Evolutionary conservation across 2,113 vertebrate genomes (phyloP), one percentile per base, ranked within the genome.

Genomic region (Synchiropus splendidus): DNA sequence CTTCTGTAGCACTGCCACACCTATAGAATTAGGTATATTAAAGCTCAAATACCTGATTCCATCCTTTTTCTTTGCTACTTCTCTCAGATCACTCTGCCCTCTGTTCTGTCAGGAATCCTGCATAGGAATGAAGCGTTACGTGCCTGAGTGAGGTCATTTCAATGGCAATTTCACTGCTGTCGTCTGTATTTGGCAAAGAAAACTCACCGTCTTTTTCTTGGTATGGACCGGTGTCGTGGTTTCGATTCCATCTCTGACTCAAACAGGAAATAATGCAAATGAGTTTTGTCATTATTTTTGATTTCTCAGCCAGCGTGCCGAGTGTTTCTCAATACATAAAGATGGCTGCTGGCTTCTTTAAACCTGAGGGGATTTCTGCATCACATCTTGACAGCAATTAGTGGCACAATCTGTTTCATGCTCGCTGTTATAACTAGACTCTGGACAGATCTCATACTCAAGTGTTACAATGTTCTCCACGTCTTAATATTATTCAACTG

Each of bases 311-410:
- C n/a, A 67, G 62, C 63, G 60, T 51, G 54, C 51, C 56, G 48
- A 51, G 43, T 80, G 72, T 78, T 73, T 78, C 70, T 61, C 57
- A 78, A 72, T 76, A 71, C 74, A 68, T 68, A 62, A 79, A 72
- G 74, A 74, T 64, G 62, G 65, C 65, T 67, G 58, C 74, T 59
- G 72, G 74, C 69, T 77, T 53, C n/a, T 31, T 51, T 51, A 75
- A 77, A 68, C 77, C 79, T 78, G 67, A 61, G 51, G 77, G 79
- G 71, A 80, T 75, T 82, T 78, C 70, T 66, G 68, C 73, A 74
- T 82, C 79, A 80, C 69, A 71, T 80, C 75, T 74, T 82, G 79
- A 82, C 79, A 80, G 79, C 79, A 82, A 82, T 82, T 82, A 82
- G 77, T 74, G 77, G 77, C 75, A 80, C 79, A 80, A 82, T 82